These are phyloP conservation scores for Xiphias gladius DNA, from an alignment of 2,113 vertebrate genomes.

Conservation along the genomic window DNA sequence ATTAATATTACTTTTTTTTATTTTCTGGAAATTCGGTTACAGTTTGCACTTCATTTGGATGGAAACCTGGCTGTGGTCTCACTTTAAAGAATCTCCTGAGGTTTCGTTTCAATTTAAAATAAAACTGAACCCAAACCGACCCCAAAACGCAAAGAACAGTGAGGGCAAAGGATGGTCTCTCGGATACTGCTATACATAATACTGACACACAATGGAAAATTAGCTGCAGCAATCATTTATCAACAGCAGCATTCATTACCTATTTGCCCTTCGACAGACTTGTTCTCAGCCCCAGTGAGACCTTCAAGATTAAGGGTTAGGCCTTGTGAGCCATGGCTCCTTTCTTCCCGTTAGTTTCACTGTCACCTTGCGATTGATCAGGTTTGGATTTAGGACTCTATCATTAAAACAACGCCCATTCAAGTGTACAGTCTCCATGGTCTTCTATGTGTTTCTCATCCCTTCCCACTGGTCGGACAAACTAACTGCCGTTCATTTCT, in stretches of 20 bases:
- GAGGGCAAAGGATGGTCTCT: neutral
- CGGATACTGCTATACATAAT: neutral
- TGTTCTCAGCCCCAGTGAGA: constrained; percentile 16
- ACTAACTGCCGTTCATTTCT: constrained; percentile 11
- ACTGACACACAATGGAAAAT: constrained; percentile 24
- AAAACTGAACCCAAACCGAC: neutral
- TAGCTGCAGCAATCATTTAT: constrained; percentile 37
- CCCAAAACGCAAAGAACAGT: neutral
- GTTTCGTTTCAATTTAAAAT: neutral
- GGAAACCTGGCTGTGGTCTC: neutral
- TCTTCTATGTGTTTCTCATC: neutral
- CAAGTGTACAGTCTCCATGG: neutral
- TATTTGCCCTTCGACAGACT: neutral
- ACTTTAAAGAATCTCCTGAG: neutral
- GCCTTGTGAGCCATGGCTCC: neutral
- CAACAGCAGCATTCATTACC: constrained; percentile 12
- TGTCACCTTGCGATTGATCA: constrained; percentile 27
- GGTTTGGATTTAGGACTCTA: constrained; percentile 6
- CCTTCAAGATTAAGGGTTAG: constrained; percentile 12
- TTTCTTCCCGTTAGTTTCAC: neutral
- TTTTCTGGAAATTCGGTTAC: neutral
- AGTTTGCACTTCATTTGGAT: neutral
- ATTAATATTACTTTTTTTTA: neutral
- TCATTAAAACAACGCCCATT: constrained; percentile 3
- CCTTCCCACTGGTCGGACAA: neutral